Conservation (phyloP, 2,888 invertebrate genomes). For the Volucella inflata region DNA sequence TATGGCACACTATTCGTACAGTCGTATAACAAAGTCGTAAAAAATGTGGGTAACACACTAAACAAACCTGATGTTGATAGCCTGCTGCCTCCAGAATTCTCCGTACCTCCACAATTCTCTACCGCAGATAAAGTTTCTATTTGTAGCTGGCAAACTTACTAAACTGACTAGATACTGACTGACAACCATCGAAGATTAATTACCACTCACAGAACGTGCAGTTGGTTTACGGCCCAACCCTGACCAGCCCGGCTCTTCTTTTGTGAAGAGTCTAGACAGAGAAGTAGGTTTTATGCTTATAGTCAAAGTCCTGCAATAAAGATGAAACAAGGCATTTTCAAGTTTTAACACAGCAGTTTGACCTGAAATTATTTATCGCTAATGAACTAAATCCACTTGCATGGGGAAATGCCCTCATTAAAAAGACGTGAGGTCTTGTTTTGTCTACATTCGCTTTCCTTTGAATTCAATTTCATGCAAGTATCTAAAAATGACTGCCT, state of each 20-base stretch:
- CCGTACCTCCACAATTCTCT: background rate
- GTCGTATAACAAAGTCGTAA: conserved; percentile 57
- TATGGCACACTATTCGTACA: conserved; percentile 52
- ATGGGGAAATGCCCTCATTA: conserved; percentile 49
- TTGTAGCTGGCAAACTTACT: too few relatives aligned
- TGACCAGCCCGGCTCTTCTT: background rate
- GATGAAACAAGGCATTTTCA: conserved; percentile 10
- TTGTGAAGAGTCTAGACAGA: conserved; percentile 40
- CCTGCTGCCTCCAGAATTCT: background rate
- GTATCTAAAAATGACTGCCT: too few relatives aligned
- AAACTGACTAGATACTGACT: conserved; percentile 20
- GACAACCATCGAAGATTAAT: conserved; percentile 66
- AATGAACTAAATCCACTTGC: conserved; percentile 39
- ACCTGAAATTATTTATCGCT: conserved; percentile 27
- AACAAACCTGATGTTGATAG: conserved; percentile 56
- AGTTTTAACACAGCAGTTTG: conserved; percentile 22
- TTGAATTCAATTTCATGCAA: too few relatives aligned
- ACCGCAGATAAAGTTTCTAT: too few relatives aligned
- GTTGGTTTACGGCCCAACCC: conserved; percentile 24
- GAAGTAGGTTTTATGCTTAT: conserved; percentile 10
- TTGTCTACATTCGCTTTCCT: too few relatives aligned
- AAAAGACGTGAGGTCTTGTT: background rate
- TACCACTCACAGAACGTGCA: conserved; percentile 31
- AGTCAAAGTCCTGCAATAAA: background rate
- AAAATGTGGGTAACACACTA: conserved; percentile 71